phyloP scores from a whole-genome alignment of 2,113 vertebrate species.

The Melanotaenia duboulayi region DNA sequence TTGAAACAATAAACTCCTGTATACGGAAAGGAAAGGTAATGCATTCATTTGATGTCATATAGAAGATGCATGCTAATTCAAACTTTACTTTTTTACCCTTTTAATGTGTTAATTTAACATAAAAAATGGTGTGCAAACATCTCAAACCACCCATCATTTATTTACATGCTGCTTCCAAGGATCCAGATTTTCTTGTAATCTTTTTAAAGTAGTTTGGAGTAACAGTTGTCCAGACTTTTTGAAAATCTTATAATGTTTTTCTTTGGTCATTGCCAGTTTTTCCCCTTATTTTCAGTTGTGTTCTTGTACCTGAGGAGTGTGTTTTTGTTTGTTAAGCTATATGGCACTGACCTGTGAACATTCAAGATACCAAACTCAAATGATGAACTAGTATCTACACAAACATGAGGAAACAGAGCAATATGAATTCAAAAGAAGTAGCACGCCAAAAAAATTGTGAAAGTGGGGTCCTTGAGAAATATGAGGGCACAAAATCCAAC shows the following conservation, averaged over 20 bases:
- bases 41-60: constrained; percentile 10
- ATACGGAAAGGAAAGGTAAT: constrained; percentile 95
- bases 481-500: no score
- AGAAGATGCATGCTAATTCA: neutral
- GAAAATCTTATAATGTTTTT: neutral
- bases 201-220: no score
- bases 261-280: neutral
- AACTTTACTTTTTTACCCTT: neutral
- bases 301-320: neutral
- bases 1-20: constrained; percentile 95
- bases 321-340: neutral
- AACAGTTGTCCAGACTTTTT: neutral
- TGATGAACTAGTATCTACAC: neutral
- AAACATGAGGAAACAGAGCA: no score
- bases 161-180: no score
- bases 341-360: neutral
- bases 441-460: no score
- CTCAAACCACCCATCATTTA: no score
- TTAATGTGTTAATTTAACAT: neutral
- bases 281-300: neutral
- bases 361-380: neutral
- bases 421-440: no score
- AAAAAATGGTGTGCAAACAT: neutral
- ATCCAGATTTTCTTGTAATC: no score
- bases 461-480: no score